Base-by-base conservation (phyloP, 53 echinoderm and acorn worm genomes). In the Antedon mediterranea region DNA sequence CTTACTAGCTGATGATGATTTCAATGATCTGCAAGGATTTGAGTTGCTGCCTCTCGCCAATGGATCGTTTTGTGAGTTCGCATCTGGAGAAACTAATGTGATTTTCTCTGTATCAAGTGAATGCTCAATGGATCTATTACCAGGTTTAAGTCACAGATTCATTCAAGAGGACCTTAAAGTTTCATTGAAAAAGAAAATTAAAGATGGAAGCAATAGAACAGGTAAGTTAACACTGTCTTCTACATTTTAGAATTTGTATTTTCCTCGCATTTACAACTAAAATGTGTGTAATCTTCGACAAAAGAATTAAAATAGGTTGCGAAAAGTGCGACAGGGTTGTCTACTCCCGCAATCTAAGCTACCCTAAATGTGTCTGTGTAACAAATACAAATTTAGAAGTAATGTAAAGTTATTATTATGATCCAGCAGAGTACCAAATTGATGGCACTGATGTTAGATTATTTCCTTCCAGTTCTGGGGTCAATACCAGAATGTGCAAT, bases 121-220 rank as follows among this genome's bases (percentile, higher is more conserved):
- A 20, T 82, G 75, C 75, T 82, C 82, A 71, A 78, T 57, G 34
- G 71, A 34, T 34, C 82, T 86, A 13, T 78, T 86, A 37, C 86
- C 86, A 34, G 82, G 82, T 31, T 71, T 77, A 18, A 43, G 29
- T 18, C 28, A 31, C 30, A 82, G 71, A 37, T 86, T 86, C 33
- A 32, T 75, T 74, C 57, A 78, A 23, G 41, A 57, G 28, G 79
- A 86, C 30, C 30, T 57, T 57, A 57, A 57, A 26, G 23, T 18
- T 18, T 57, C 57, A 11, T 1, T 57, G 2, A 57, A 57, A 26
- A 23, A 57, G 3, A 57, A 57, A 26, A 57, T 57, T 18, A 57
- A 18, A 3, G 2, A 26, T 57, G 57, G 57, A 57, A 57, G 57
- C 57, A 8, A 57, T 18, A 57, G 3, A 2, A 57, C 57, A 57